Conservation (phyloP, 2,113 vertebrate genomes). For the Pseudopodoces humilis region DNA sequence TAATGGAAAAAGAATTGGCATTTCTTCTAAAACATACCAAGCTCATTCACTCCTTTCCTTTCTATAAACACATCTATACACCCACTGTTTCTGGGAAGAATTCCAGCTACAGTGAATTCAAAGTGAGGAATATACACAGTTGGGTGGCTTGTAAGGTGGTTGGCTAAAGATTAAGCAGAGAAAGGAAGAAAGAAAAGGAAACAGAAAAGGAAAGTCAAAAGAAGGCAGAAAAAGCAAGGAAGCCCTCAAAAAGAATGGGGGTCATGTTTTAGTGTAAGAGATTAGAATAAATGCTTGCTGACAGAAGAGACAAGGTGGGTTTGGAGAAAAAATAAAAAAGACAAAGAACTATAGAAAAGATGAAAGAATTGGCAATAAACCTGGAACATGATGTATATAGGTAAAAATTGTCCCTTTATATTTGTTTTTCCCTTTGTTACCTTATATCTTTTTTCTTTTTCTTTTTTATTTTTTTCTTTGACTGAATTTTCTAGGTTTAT, state of each 20-base stretch:
- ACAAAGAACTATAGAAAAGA: neutral
- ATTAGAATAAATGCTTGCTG: neutral
- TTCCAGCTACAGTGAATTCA: constrained; percentile 46
- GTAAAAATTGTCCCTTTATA: neutral
- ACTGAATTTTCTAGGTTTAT: neutral
- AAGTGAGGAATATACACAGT: constrained; percentile 23
- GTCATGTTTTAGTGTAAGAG: neutral
- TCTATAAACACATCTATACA: constrained; percentile 42
- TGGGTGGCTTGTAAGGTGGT: constrained; percentile 23
- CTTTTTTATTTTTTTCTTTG: neutral
- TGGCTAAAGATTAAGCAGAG: constrained; percentile 12
- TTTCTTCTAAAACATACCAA: constrained; percentile 31
- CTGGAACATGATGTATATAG: neutral
- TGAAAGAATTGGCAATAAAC: neutral
- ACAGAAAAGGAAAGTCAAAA: constrained; percentile 14
- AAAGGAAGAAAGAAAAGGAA: neutral
- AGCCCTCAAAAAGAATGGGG: neutral
- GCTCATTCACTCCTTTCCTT: constrained; percentile 26
- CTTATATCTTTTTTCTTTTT: neutral
- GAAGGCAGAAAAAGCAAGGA: neutral
- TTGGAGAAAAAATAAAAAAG: neutral
- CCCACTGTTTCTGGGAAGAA: constrained; percentile 60
- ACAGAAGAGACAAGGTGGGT: neutral
- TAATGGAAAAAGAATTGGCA: neutral
- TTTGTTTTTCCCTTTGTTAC: accelerated